phyloP scores from a whole-genome alignment of 1,140 invertebrate genomes.

The Cepaea nemoralis region DNA sequence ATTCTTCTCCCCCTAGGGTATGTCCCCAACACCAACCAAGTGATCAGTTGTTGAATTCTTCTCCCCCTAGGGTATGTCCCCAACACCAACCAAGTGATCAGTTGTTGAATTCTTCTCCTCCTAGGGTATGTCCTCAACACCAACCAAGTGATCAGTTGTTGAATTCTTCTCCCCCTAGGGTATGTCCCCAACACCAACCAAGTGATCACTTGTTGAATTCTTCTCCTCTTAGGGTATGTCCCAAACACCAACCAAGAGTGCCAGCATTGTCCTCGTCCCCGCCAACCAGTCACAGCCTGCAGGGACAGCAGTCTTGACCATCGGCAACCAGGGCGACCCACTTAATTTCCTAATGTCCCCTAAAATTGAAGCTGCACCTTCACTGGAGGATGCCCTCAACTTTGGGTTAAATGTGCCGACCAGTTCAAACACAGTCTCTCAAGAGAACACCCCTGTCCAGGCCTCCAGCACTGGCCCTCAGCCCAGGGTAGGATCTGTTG shows the following conservation, averaged over 20 bases:
- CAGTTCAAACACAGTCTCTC: slow-evolving; percentile 16
- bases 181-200: too few relatives aligned
- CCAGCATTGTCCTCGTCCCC: background rate
- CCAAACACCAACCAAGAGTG: background rate
- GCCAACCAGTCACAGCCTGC: background rate
- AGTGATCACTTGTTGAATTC: too few relatives aligned
- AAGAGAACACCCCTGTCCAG: background rate
- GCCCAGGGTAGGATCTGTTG: background rate
- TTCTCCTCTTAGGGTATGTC: background rate
- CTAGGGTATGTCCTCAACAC: too few relatives aligned
- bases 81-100: too few relatives aligned
- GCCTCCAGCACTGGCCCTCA: background rate
- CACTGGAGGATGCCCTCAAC: slow-evolving; percentile 31
- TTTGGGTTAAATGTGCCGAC: slow-evolving; percentile 33
- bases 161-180: too few relatives aligned
- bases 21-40: too few relatives aligned
- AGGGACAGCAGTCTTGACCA: background rate
- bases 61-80: too few relatives aligned
- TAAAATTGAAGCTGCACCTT: slow-evolving; percentile 27
- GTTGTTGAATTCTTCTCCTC: too few relatives aligned
- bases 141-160: too few relatives aligned
- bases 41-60: too few relatives aligned
- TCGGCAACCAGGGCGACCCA: background rate
- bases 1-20: too few relatives aligned
- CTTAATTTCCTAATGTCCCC: slow-evolving; percentile 22